Conservation (phyloP, 2,888 invertebrate genomes). For the Troides oblongomaculatus region DNA sequence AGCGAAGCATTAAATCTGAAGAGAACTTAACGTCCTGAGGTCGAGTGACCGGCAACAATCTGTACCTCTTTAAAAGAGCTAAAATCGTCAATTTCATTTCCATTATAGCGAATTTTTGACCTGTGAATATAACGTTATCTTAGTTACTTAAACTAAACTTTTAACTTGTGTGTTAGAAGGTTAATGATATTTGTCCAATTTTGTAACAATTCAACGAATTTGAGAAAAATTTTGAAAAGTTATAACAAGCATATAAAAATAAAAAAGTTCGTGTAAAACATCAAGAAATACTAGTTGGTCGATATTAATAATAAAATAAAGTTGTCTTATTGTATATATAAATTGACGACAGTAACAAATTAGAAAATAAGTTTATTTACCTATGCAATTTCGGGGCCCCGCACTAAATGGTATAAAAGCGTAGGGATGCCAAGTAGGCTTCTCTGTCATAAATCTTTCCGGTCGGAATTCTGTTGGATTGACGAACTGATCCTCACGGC, state of each 20-base stretch:
- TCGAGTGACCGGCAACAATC: conserved; percentile 62
- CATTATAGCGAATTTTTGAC: conserved; percentile 78
- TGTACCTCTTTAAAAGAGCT: conserved; percentile 64
- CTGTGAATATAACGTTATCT: conserved; percentile 43
- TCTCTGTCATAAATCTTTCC: conserved; percentile 71
- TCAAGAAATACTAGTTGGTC: too few relatives aligned
- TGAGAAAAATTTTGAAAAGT: too few relatives aligned
- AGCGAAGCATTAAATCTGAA: conserved; percentile 55
- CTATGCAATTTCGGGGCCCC: conserved; percentile 83
- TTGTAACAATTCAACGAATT: too few relatives aligned
- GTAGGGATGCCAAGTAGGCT: conserved; percentile 56
- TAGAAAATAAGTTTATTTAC: conserved; percentile 46
- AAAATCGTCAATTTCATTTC: conserved; percentile 76
- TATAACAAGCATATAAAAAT: too few relatives aligned
- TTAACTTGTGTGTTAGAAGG: not conserved
- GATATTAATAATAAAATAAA: too few relatives aligned
- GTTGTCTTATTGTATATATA: too few relatives aligned
- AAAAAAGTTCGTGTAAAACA: too few relatives aligned
- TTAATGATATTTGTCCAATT: too few relatives aligned
- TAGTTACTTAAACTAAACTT: not conserved
- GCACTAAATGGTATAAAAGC: conserved; percentile 79
- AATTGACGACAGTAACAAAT: not conserved
- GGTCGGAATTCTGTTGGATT: conserved; percentile 70
- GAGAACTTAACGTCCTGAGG: conserved; percentile 54
- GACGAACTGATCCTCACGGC: conserved; percentile 65